These are phyloP conservation scores for Belonocnema kinseyi DNA, from an alignment of 1,140 invertebrate species.

Conservation along the genomic window DNA sequence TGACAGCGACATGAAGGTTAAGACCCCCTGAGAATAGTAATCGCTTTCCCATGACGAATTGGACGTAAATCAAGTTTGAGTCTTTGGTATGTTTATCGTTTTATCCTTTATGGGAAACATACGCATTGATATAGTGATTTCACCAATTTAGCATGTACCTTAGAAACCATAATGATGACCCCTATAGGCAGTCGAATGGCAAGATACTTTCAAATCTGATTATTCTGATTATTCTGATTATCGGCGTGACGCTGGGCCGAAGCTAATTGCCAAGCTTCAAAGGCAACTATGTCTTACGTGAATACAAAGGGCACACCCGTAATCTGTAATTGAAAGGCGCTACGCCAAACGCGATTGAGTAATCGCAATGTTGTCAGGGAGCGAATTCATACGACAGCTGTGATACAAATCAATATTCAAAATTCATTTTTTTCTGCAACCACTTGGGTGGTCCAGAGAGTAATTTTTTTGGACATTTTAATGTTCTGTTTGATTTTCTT, in stretches of 20 bases:
- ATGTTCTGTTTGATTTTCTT: too few relatives aligned
- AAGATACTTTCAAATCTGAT: background rate
- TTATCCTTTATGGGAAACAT: background rate
- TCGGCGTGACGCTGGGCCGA: background rate
- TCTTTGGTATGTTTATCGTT: background rate
- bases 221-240: slow-evolving; percentile 16
- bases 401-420: too few relatives aligned
- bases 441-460: too few relatives aligned
- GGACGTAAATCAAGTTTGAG: slow-evolving; percentile 14
- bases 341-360: slow-evolving; percentile 13
- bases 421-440: too few relatives aligned
- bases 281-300: background rate
- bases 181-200: background rate
- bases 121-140: background rate
- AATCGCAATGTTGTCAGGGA: background rate
- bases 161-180: background rate
- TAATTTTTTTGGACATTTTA: too few relatives aligned
- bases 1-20: slow-evolving; percentile 15
- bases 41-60: slow-evolving; percentile 25
- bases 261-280: background rate
- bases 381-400: background rate
- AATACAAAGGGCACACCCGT: slow-evolving; percentile 16
- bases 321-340: slow-evolving; percentile 15
- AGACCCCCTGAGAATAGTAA: slow-evolving; percentile 27
- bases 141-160: background rate